Conservation (phyloP, 2,797 vertebrate genomes). For the Scleropages formosus region DNA sequence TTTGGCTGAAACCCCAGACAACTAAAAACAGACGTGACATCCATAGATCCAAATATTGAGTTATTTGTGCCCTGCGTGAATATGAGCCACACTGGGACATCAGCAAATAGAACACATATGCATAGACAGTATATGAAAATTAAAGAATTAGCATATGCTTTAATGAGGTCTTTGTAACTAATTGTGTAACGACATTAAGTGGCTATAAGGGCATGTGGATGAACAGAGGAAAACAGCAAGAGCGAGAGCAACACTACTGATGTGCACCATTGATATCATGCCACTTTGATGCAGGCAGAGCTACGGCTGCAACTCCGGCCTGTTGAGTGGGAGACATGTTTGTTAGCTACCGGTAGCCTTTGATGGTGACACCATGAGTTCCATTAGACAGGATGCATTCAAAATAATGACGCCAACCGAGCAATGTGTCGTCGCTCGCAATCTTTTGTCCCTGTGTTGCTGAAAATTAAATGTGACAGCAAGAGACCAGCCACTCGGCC, state of each 20-base stretch:
- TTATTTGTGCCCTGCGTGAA: neutral
- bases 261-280: neutral
- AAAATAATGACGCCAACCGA: neutral
- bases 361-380: neutral
- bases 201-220: neutral
- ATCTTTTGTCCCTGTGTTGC: too few relatives aligned
- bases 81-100: neutral
- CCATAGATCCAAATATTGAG: neutral
- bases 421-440: neutral
- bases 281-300: neutral
- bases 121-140: neutral
- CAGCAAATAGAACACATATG: neutral
- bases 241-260: neutral
- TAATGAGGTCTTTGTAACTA: too few relatives aligned
- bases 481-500: conserved; percentile 29
- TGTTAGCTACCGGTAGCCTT: neutral
- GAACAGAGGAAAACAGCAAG: neutral
- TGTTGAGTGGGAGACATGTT: neutral
- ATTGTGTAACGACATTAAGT: neutral
- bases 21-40: neutral
- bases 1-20: too few relatives aligned
- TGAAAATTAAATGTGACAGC: too few relatives aligned
- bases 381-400: neutral
- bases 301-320: neutral
- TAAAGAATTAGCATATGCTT: neutral